Percentiles rank a stretch among this genome's conserved stretches.
Conservation (phyloP, 2,888 invertebrate species). For the Abrostola triplasia region DNA sequence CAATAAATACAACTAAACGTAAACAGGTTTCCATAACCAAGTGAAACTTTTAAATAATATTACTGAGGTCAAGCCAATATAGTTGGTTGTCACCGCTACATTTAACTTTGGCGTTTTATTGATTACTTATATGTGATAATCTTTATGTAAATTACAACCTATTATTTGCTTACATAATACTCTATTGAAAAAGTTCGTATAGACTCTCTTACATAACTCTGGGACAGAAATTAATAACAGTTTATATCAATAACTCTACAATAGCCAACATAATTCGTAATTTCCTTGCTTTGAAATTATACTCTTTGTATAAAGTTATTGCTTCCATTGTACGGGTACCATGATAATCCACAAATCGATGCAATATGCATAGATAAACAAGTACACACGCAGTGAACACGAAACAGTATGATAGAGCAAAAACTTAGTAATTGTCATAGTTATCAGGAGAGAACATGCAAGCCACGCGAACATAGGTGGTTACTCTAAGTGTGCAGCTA, state of each 20-base stretch:
- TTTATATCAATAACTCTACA: too few species aligned
- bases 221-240: too few species aligned
- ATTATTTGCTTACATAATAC: too few species aligned
- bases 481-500: constrained; percentile 27
- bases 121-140: too few species aligned
- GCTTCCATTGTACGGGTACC: constrained; percentile 3
- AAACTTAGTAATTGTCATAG: constrained; percentile 17
- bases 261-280: not conserved
- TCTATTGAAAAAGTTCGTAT: too few species aligned
- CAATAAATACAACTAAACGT: not conserved
- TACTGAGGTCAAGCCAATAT: not conserved
- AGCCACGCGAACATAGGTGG: constrained; percentile 13
- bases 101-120: not conserved
- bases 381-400: not conserved
- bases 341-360: not conserved
- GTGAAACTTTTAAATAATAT: not conserved
- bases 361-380: not conserved
- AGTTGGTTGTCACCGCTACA: not conserved
- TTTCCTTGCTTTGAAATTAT: not conserved
- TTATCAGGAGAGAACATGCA: constrained; percentile 11
- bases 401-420: not conserved
- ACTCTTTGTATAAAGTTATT: not conserved
- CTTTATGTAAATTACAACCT: too few species aligned
- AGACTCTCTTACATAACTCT: too few species aligned
- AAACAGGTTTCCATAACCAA: not conserved